Evolutionary conservation across 53 echinoderm and acorn worm genomes (phyloP).

Genomic region (Echinarachnius parma): DNA sequence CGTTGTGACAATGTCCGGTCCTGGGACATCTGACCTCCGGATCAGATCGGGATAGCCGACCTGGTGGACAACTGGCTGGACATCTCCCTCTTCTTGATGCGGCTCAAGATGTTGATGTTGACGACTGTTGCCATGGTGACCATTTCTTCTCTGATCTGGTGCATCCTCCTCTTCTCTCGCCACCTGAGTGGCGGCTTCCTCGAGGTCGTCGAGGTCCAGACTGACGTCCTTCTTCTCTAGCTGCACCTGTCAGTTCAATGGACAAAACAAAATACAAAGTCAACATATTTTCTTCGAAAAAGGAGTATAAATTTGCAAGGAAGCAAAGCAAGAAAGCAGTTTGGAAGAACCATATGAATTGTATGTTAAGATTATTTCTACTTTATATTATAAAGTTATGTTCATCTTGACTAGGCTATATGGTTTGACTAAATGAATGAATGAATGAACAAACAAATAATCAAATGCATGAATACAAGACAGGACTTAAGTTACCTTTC

Average conservation of each 20-base stretch:
- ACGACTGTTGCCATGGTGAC: neutral
- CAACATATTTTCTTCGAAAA: no score
- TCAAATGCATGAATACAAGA: no score
- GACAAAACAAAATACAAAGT: no score
- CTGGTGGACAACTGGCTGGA: conserved; percentile 15
- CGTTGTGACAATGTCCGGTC: conserved; percentile 27
- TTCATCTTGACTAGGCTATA: no score
- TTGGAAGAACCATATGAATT: no score
- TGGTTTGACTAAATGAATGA: no score
- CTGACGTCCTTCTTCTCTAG: conserved; percentile 60
- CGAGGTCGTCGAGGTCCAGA: conserved; percentile 73
- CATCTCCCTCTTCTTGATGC: neutral
- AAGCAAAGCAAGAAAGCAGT: no score
- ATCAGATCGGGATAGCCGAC: conserved; percentile 31
- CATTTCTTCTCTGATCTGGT: no score
- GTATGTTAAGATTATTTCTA: no score
- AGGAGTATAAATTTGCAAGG: no score
- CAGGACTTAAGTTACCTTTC: conserved; percentile 66
- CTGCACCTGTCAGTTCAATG: conserved; percentile 46
- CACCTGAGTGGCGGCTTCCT: conserved; percentile 57
- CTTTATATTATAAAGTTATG: no score
- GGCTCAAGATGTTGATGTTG: neutral
- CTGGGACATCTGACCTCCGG: neutral
- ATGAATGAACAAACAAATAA: no score
- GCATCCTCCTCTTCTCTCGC: conserved; percentile 11